Evolutionary conservation across 2,888 invertebrate species (phyloP).

Genomic region (Hydropsyche betteni): DNA sequence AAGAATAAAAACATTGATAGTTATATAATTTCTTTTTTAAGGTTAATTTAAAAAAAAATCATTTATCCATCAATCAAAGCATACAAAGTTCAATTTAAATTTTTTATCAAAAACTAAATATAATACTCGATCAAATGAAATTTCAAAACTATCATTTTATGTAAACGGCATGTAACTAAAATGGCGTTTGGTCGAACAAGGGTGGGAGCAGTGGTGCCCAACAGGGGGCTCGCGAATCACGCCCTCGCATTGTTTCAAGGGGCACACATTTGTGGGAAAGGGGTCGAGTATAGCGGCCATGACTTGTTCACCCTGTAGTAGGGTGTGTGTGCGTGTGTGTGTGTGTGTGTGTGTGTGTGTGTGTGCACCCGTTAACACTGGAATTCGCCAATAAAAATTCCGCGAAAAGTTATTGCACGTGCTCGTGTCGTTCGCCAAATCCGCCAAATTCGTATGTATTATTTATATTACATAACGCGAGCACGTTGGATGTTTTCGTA

Average conservation of each 20-base stretch:
- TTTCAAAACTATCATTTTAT: too few relatives aligned
- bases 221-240: conserved; percentile 34
- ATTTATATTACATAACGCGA: too few relatives aligned
- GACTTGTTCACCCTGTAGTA: not conserved
- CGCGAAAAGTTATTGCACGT: not conserved
- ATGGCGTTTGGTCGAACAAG: conserved; percentile 37
- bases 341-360: too few relatives aligned
- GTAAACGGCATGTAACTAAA: conserved; percentile 6
- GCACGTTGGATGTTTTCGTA: too few relatives aligned
- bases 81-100: too few relatives aligned
- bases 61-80: too few relatives aligned
- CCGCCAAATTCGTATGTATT: too few relatives aligned
- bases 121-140: not conserved
- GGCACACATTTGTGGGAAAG: not conserved
- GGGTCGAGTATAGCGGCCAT: conserved; percentile 34
- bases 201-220: not conserved
- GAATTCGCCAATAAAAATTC: conserved; percentile 47
- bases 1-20: too few relatives aligned
- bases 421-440: too few relatives aligned
- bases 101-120: too few relatives aligned
- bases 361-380: conserved; percentile 34
- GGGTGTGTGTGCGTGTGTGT: conserved; percentile 13
- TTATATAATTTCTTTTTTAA: too few relatives aligned
- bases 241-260: conserved; percentile 44
- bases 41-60: too few relatives aligned